Evolutionary conservation across 2,797 vertebrate genomes (phyloP).

Genomic region (Crenichthys baileyi): DNA sequence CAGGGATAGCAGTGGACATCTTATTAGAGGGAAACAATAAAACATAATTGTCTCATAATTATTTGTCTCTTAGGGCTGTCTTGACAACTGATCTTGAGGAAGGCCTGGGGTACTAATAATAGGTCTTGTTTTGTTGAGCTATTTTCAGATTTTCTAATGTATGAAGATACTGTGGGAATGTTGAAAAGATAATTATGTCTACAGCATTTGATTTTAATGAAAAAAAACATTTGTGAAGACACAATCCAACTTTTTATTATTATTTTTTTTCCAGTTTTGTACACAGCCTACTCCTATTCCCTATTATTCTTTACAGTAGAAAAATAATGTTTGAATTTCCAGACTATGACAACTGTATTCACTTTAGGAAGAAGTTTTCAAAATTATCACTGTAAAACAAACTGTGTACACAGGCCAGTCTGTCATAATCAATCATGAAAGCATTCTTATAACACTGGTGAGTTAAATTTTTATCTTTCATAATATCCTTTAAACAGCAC

Average conservation of each 20-base stretch:
- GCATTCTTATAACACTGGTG: slow-evolving; percentile 41
- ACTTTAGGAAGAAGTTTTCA: slow-evolving; percentile 57
- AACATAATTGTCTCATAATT: background rate
- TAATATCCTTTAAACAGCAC: slow-evolving; percentile 51
- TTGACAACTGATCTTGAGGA: background rate
- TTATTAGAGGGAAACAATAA: background rate
- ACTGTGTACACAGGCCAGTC: slow-evolving; percentile 35
- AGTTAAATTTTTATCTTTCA: slow-evolving; percentile 39
- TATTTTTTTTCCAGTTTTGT: slow-evolving; percentile 41
- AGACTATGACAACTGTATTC: slow-evolving; percentile 56
- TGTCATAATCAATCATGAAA: slow-evolving; percentile 48
- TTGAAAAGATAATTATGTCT: slow-evolving; percentile 1
- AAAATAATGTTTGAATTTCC: slow-evolving; percentile 78
- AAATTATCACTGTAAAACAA: slow-evolving; percentile 59
- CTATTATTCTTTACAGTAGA: slow-evolving; percentile 71
- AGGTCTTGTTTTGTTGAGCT: background rate
- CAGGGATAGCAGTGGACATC: background rate
- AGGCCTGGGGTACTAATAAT: background rate
- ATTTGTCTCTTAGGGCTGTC: background rate
- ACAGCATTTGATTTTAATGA: background rate
- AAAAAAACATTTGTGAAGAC: slow-evolving; percentile 20
- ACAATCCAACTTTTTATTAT: slow-evolving; percentile 50
- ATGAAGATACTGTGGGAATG: background rate
- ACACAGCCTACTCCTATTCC: slow-evolving; percentile 46
- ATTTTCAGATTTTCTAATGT: background rate